Base-by-base conservation (phyloP, 92 coral and sea anemone species). In the Palythoa grandiflora region DNA sequence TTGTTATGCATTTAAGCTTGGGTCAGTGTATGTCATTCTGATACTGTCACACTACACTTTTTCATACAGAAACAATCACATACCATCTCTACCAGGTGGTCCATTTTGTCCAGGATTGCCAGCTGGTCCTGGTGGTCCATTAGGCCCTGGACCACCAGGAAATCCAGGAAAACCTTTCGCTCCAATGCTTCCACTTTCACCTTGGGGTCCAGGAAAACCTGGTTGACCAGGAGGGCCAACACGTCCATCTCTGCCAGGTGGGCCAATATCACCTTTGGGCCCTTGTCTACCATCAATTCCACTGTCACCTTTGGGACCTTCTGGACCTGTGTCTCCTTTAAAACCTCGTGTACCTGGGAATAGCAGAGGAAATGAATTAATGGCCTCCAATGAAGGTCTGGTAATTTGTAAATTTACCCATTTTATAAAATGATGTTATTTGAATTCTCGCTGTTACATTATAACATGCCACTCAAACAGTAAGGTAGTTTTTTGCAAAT, bases 151-250 rank as follows among this genome's bases (percentile, higher is more conserved):
- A 5, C 19, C 72, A 37, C 71, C 80, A 81, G 86, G 86, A 51
- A 81, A 81, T 47, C 86, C 86, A 9, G 86, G 75, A 66, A n/a
- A 66, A n/a, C 98, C 98, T 75, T 87, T 84, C 12, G 37, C 84
- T 59, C 98, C 98, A 17, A 66, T 89, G 28, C 87, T 84, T 15
- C 98, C 98, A 50, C 88, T 19, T 6, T 79, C 48, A 54, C 98
- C 98, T 9, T 66, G 76, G 2, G 85, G 83, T 16, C 96, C 96
- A 16, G 83, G 83, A 1, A 40, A 47, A 5, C 98, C 96, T 9
- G 75, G 86, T 35, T 66, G 73, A 35, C 86, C 86, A 1, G 60
- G 35, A 17, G 80, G 40, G 12, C 83, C 80, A 73, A 50, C 39
- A 20, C 88, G 80, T 9, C 88, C 83, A 12, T 53, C 60, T 51